A percentile compares a stretch with the other conserved stretches of the same genome.
Evolutionary conservation across 2,113 vertebrate genomes (phyloP).

Genomic region (Pangasianodon gigas): DNA sequence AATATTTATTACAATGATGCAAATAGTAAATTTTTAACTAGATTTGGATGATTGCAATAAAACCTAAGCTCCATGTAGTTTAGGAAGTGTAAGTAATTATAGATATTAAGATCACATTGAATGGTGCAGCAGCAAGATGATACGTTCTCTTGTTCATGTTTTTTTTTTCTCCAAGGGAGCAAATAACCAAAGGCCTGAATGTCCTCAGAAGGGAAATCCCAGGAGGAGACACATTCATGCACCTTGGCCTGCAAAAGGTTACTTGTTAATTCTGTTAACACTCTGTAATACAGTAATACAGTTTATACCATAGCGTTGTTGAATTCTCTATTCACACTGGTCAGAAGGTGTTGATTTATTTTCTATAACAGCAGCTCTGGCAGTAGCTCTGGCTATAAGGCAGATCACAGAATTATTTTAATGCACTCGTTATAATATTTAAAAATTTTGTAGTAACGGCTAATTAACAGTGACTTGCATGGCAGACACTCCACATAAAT

Average conservation of each 20-base stretch:
- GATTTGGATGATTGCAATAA: background rate
- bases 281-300: background rate
- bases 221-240: conserved; percentile 83
- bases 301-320: background rate
- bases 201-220: conserved; percentile 77
- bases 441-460: background rate
- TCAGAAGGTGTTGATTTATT: background rate
- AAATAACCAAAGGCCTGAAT: conserved; percentile 79
- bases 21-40: background rate
- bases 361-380: background rate
- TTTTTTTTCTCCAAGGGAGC: conserved; percentile 68
- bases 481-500: background rate
- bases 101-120: background rate
- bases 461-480: background rate
- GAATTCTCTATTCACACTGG: background rate
- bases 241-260: conserved; percentile 82
- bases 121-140: background rate
- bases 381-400: background rate
- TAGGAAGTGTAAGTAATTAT: background rate
- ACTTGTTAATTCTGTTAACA: background rate
- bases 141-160: background rate
- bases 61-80: background rate
- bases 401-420: background rate
- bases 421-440: background rate
- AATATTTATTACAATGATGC: background rate